Percentiles rank a stretch among this genome's conserved stretches.
Evolutionary conservation across 2,797 vertebrate genomes (phyloP).

Genomic region (Cynopterus sphinx): DNA sequence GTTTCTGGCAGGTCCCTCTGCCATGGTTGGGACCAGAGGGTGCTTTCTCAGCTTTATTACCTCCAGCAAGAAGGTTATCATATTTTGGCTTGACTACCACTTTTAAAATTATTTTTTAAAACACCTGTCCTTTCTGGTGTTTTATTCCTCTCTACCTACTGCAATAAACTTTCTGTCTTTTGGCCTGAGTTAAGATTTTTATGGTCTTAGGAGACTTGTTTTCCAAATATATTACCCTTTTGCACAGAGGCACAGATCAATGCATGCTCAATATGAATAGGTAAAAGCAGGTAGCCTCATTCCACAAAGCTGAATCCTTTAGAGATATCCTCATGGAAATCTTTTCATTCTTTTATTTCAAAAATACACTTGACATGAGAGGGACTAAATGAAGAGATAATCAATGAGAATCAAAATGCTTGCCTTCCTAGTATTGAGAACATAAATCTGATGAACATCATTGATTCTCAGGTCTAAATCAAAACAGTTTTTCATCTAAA

Average conservation of each 20-base stretch:
- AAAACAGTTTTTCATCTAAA: neutral
- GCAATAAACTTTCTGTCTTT: neutral
- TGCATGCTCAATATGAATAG: neutral
- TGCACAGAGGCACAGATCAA: neutral
- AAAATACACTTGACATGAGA: neutral
- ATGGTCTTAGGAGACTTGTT: neutral
- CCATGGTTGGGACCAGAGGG: neutral
- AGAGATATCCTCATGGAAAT: neutral
- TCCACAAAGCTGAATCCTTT: neutral
- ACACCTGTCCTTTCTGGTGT: neutral
- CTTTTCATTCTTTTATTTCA: slow-evolving; percentile 1
- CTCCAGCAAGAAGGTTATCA: neutral
- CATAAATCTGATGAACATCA: neutral
- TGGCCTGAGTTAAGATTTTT: neutral
- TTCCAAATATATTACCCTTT: neutral
- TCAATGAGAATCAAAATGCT: neutral
- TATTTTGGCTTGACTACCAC: neutral
- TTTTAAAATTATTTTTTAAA: neutral
- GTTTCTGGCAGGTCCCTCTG: neutral
- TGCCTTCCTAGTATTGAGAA: neutral
- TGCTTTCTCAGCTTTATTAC: neutral
- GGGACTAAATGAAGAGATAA: neutral
- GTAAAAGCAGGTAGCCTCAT: neutral
- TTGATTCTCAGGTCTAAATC: neutral
- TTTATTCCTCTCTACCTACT: neutral